These are phyloP conservation scores for Chelonus formosanus DNA, from an alignment of 2,888 invertebrate genomes.

Conservation along the genomic window DNA sequence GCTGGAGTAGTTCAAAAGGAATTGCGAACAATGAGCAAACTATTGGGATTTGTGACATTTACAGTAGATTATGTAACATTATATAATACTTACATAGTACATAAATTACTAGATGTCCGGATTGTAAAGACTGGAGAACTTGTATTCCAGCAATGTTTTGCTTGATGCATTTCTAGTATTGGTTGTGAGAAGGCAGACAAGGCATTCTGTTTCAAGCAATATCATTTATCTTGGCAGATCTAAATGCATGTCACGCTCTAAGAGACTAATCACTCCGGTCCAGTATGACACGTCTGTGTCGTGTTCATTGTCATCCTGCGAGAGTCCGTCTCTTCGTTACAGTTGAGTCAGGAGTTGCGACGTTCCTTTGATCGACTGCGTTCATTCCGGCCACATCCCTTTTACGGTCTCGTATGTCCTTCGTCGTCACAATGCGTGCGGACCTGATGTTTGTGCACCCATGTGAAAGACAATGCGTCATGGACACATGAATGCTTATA, in stretches of 20 bases:
- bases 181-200: not conserved
- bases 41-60: constrained; percentile 26
- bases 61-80: not conserved
- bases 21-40: constrained; percentile 25
- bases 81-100: constrained; percentile 1
- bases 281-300: constrained; percentile 15
- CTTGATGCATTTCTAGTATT: too few species aligned
- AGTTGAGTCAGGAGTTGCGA: constrained; percentile 30
- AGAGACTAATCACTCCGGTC: constrained; percentile 32
- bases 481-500: not conserved
- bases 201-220: constrained; percentile 4
- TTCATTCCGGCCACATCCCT: constrained; percentile 14
- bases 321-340: constrained; percentile 19
- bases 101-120: not conserved
- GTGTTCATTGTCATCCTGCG: constrained; percentile 15
- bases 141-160: too few species aligned
- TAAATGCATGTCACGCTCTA: constrained; percentile 27
- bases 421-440: constrained; percentile 6
- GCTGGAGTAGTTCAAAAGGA: constrained; percentile 25
- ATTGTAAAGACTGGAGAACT: too few species aligned
- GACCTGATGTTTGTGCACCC: constrained; percentile 12
- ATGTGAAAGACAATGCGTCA: constrained; percentile 19
- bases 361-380: constrained; percentile 28
- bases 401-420: constrained; percentile 13
- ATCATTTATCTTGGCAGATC: constrained; percentile 16